Evolutionary conservation across 2,797 vertebrate genomes (phyloP).

Genomic region (Enteromius thamalakanensis): DNA sequence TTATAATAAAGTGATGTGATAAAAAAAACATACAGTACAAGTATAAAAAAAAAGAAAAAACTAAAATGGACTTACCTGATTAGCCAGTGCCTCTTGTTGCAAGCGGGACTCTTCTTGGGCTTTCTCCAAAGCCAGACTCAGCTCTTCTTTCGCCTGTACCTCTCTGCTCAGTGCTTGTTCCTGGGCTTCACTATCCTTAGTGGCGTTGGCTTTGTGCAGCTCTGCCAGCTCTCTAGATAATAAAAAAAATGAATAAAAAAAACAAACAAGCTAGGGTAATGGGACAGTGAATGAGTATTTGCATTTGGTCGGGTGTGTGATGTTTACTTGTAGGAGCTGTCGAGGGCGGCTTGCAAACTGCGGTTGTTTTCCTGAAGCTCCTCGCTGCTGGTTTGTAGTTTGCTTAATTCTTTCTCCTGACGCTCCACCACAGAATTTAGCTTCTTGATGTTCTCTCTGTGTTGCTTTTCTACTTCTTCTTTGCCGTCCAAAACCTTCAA

Average conservation of each 20-base stretch:
- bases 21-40: not conserved
- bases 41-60: not conserved
- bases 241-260: slow-evolving; percentile 23
- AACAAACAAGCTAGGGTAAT: not conserved
- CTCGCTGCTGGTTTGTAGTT: slow-evolving; percentile 81
- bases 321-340: slow-evolving; percentile 86
- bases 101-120: slow-evolving; percentile 88
- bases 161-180: slow-evolving; percentile 88
- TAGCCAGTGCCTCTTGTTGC: slow-evolving; percentile 90
- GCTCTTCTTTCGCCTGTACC: slow-evolving; percentile 88
- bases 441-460: slow-evolving; percentile 95
- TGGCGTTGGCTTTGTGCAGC: slow-evolving; percentile 91
- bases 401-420: slow-evolving; percentile 88
- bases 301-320: not conserved
- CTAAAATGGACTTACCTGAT: slow-evolving; percentile 79
- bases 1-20: not conserved
- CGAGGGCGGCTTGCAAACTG: slow-evolving; percentile 90
- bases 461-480: slow-evolving; percentile 95
- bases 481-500: slow-evolving; percentile 92
- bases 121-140: slow-evolving; percentile 86
- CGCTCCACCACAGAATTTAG: slow-evolving; percentile 88
- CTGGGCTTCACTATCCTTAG: slow-evolving; percentile 90
- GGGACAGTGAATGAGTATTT: not conserved
- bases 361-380: slow-evolving; percentile 91
- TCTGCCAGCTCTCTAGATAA: slow-evolving; percentile 89